Evolutionary conservation across 2,888 invertebrate species (phyloP), one percentile per base, ranked within the genome.

Genomic region (Drosophila austrosaltans): DNA sequence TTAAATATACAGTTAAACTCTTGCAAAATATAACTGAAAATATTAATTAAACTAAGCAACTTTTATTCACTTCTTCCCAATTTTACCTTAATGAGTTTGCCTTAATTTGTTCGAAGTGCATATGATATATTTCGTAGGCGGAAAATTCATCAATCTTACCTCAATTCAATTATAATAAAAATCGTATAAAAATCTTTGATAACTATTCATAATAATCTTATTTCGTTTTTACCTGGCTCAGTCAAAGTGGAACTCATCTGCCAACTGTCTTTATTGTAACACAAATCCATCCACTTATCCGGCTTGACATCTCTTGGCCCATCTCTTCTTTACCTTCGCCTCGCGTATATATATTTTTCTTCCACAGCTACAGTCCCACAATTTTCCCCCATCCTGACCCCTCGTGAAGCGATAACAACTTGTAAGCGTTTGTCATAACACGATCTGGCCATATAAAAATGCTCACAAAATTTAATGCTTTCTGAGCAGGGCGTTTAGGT

Each of bases 381-480:
- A 2, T 36, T 1, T 36, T 36, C 0, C 36, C 1, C 36, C 36
- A 36, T 8, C 36, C 36, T 39, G 12, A 39, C 39, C 28, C n/a
- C 36, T 53, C 40, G 53, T n/a, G 6, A 53, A 58, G 60, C 78
- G 81, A 82, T 82, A 83, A 82, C 87, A 86, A 60, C 70, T 58
- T 78, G 83, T 79, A 79, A 72, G 73, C 66, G 66, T 59, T 59
- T 67, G 73, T 72, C 73, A 84, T 87, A 82, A 87, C 83, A 83
- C 87, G 83, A 83, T 82, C 68, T 76, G 79, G 76, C 67, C 83
- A 72, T 83, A 83, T 83, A 83, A 86, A 84, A 80, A 71, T 25
- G 66, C 69, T 60, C 66, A 78, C 83, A 79, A 83, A 48, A 86
- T 82, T 83, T 86, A 77, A 85, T 77, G 82, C 65, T 65, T 63